phyloP scores from a whole-genome alignment of 2,888 invertebrate species.

The Brenthis daphne region DNA sequence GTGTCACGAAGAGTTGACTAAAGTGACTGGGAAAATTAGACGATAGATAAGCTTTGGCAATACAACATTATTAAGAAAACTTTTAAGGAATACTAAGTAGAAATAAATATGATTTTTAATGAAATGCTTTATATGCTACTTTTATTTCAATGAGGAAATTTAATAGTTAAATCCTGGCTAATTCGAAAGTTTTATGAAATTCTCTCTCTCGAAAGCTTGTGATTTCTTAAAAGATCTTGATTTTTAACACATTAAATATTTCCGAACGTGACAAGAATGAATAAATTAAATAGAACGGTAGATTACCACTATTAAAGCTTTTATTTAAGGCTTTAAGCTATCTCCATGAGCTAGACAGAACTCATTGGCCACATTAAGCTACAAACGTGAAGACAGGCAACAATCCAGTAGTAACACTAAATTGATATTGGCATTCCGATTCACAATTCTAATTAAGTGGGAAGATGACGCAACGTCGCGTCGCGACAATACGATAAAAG shows the following conservation, averaged over 20 bases:
- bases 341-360: too few relatives aligned
- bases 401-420: background rate
- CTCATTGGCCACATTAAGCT: too few relatives aligned
- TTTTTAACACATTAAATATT: conserved; percentile 9
- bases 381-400: background rate
- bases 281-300: conserved; percentile 1
- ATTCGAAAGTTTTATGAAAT: conserved; percentile 26
- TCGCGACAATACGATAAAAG: conserved; percentile 3
- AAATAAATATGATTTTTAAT: background rate
- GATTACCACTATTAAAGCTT: too few relatives aligned
- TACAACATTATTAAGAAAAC: too few relatives aligned
- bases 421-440: conserved; percentile 6
- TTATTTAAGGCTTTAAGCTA: too few relatives aligned
- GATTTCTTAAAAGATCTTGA: background rate
- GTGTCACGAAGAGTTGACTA: too few relatives aligned
- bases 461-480: conserved; percentile 5
- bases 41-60: too few relatives aligned
- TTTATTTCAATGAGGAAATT: background rate
- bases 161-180: background rate
- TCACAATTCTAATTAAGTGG: conserved; percentile 6
- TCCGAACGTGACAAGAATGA: conserved; percentile 11
- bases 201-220: conserved; percentile 9
- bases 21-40: too few relatives aligned
- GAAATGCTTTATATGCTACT: background rate
- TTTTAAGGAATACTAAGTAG: background rate